phyloP scores from a whole-genome alignment of 2,888 invertebrate species.

The Habrosyne pyritoides region DNA sequence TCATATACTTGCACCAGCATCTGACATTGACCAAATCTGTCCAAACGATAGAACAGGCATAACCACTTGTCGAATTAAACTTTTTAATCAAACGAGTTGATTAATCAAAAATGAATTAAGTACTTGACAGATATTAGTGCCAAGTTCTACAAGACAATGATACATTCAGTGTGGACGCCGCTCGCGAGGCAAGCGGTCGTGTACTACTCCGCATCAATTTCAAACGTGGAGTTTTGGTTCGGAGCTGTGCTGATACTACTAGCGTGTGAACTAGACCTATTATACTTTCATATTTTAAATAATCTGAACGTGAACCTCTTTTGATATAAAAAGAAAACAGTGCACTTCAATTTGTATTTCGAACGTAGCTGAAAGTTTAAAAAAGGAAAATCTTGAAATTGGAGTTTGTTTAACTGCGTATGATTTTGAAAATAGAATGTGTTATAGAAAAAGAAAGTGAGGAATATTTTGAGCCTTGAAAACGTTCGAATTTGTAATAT shows the following conservation, averaged over 20 bases:
- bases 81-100: neutral
- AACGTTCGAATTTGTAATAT: conserved; percentile 24
- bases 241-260: conserved; percentile 67
- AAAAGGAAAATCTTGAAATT: neutral
- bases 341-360: neutral
- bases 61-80: conserved; percentile 8
- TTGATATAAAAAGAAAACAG: conserved; percentile 12
- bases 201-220: conserved; percentile 53
- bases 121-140: conserved; percentile 14
- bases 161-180: conserved; percentile 67
- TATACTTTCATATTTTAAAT: conserved; percentile 69
- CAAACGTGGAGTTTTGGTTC: conserved; percentile 76
- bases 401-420: neutral
- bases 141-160: conserved; percentile 44
- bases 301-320: conserved; percentile 28
- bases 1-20: too few relatives aligned
- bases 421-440: neutral
- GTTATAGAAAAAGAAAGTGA: neutral
- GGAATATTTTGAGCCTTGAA: conserved; percentile 36
- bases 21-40: neutral
- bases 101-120: neutral
- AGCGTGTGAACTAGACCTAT: conserved; percentile 78
- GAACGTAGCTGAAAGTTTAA: neutral
- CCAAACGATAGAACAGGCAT: neutral
- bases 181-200: conserved; percentile 59